Conservation (phyloP, 2,888 invertebrate genomes). For the Acanthosepion esculentum region DNA sequence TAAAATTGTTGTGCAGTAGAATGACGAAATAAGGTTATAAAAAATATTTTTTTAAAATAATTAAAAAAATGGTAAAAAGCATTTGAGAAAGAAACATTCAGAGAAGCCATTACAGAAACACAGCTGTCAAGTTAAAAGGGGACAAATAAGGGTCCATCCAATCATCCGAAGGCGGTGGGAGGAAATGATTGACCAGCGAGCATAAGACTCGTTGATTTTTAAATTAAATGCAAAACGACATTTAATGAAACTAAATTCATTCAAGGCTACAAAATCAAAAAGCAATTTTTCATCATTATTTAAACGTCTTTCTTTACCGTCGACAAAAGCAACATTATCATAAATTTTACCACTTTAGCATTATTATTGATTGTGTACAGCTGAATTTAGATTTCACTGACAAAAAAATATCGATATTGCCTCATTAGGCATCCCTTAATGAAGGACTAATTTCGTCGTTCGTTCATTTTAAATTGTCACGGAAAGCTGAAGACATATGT, state of each 20-base stretch:
- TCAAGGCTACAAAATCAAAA: not conserved
- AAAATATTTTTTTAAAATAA: not conserved
- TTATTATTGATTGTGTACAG: not conserved
- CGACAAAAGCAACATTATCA: not conserved
- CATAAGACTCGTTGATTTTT: not conserved
- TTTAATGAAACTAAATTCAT: constrained; percentile 4
- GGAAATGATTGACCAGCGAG: not conserved
- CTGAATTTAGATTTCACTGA: not conserved
- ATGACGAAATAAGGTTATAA: not conserved
- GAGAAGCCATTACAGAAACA: not conserved
- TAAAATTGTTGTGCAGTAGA: not conserved
- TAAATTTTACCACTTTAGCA: too few species aligned
- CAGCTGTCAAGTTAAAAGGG: not conserved
- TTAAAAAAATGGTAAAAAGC: not conserved
- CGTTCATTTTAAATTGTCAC: constrained; percentile 4
- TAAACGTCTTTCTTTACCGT: not conserved
- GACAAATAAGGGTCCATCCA: not conserved
- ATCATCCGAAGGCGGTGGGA: not conserved
- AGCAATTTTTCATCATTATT: constrained; percentile 18
- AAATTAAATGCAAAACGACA: not conserved
- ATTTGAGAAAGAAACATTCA: not conserved
- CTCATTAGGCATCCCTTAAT: not conserved
- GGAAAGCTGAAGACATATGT: not conserved
- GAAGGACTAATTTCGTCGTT: not conserved
- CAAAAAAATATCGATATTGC: not conserved